These are phyloP conservation scores for Cyanoliseus patagonus DNA, from an alignment of 2,113 vertebrate genomes.

Conservation along the genomic window DNA sequence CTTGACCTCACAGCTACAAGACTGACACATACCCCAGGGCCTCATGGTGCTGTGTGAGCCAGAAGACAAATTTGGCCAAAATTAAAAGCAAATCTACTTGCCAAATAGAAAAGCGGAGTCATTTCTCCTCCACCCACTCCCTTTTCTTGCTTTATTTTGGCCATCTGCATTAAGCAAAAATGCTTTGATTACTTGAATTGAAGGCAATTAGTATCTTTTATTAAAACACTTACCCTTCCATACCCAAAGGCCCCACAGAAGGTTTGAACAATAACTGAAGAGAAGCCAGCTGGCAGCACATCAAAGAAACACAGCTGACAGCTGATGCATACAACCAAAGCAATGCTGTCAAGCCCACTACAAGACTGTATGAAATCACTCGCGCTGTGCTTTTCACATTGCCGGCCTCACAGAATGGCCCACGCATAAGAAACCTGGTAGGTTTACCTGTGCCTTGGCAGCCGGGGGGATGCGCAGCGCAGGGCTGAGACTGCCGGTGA, in stretches of 20 bases:
- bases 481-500: neutral
- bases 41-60: neutral
- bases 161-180: neutral
- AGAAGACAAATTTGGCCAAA: neutral
- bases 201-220: neutral
- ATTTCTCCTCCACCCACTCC: neutral
- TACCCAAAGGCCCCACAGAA: neutral
- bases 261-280: neutral
- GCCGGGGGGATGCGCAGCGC: accelerated
- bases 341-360: neutral
- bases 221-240: neutral
- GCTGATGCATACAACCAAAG: neutral
- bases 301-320: neutral
- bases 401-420: neutral
- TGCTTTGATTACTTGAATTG: neutral
- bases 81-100: neutral
- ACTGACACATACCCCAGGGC: too few relatives aligned
- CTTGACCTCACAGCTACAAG: neutral
- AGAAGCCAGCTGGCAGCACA: neutral
- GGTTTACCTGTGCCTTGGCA: neutral
- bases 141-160: neutral
- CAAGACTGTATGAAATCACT: neutral
- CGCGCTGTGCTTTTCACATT: neutral
- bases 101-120: neutral
- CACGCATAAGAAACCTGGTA: neutral